Base-by-base conservation (phyloP, 2,797 vertebrate species). In the Danio choprae region DNA sequence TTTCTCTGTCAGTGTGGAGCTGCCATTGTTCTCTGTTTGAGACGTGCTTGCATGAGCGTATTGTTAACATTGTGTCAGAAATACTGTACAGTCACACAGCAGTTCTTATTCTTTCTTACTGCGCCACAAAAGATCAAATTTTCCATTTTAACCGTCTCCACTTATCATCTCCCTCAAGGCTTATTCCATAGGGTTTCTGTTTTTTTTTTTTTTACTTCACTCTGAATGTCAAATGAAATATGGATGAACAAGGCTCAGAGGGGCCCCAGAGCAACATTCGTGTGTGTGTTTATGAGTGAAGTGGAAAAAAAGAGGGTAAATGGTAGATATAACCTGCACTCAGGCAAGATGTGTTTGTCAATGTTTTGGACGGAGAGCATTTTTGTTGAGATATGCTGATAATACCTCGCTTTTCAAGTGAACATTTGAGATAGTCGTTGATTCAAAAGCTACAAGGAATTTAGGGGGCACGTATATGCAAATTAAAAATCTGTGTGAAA, bases 11-110 rank as follows among this genome's bases (percentile, higher is more conserved):
- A 7, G 1, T 36, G 5, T 44, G 22, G 43, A 48, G 71, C 43
- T 74, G 41, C 62, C 63, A 69, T 77, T 77, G 53, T 78, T 69
- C 75, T 77, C 64, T 50, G n/a, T 50, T 58, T 55, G 22, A 65
- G 43, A 77, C 22, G 10, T 68, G 51, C 50, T 43, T 46, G 11
- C 51, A 53, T 58, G 20, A 44, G 8, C 5, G 5, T 9, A 38
- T 67, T 36, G 10, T 65, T 55, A 36, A 36, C 43, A 41, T 65
- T 43, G 53, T 59, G 22, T 48, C 15, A 18, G 40, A 68, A 5
- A 40, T 22, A 69, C 10, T 0, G 43, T 40, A 40, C 51, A 48
- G 8, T 46, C 18, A 48, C 53, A 20, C 41, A 58, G 16, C 46
- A 40, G 15, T 29, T 55, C 48, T 55, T 55, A 58, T 38, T 65